These are phyloP conservation scores for Synergus japonicus DNA, from an alignment of 2,888 invertebrate genomes.

Conservation along the genomic window DNA sequence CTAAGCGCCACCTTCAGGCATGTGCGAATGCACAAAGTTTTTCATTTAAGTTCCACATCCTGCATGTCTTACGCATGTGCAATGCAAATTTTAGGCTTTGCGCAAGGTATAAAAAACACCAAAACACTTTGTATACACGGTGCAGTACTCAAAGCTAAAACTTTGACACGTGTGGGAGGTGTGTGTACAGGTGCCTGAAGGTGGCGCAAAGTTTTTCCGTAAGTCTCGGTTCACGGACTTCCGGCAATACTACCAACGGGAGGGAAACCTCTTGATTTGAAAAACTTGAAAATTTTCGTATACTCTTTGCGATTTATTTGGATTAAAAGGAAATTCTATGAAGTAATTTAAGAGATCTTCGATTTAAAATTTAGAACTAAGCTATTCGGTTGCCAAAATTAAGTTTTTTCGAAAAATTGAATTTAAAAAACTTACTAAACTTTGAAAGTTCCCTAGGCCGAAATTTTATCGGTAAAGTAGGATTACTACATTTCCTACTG, in stretches of 20 bases:
- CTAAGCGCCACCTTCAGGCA: no score
- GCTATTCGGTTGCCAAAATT: not conserved
- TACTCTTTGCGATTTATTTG: not conserved
- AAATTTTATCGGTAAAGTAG: not conserved
- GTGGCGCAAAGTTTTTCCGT: no score
- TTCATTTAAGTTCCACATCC: no score
- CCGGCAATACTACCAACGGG: slow-evolving; percentile 7
- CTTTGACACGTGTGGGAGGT: no score
- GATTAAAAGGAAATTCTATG: not conserved
- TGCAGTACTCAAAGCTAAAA: no score
- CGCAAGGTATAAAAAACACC: no score
- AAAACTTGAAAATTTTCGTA: not conserved
- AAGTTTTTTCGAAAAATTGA: not conserved
- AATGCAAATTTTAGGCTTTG: no score
- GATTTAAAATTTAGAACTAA: not conserved
- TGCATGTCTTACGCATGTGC: no score
- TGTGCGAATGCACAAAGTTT: no score
- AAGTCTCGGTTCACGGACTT: not conserved
- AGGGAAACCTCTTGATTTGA: not conserved
- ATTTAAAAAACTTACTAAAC: slow-evolving; percentile 11
- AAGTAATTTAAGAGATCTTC: not conserved
- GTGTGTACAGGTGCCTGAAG: no score
- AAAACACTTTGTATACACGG: no score
- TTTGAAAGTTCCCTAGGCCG: not conserved
- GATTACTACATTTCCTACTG: no score